These are phyloP conservation scores for Leucopsar rothschildi DNA, from an alignment of 2,113 vertebrate species.

Conservation along the genomic window DNA sequence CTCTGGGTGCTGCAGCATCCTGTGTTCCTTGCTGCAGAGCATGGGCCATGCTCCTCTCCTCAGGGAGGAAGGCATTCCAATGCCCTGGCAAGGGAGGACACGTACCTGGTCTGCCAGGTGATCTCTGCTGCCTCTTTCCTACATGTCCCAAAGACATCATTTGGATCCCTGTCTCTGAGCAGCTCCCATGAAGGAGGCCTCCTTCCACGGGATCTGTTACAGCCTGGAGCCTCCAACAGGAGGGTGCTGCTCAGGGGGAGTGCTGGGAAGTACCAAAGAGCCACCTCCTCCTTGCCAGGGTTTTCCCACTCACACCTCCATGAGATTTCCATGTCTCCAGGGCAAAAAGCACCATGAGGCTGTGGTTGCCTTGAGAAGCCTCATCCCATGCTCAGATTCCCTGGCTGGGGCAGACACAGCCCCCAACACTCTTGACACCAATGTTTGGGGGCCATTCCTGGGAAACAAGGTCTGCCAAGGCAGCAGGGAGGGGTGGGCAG, in stretches of 20 bases:
- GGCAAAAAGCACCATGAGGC: not conserved
- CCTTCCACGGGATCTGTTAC: not conserved
- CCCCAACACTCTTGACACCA: not conserved
- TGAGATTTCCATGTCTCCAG: not conserved
- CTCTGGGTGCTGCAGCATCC: fast-evolving
- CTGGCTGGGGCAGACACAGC: not conserved
- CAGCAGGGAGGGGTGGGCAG: not conserved
- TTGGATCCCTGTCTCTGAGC: not conserved
- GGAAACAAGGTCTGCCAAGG: not conserved
- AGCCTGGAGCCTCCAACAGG: not conserved
- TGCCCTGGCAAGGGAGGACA: not conserved
- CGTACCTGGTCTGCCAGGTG: fast-evolving
- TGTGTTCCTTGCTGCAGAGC: fast-evolving
- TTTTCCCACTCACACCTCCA: not conserved
- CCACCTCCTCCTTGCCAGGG: not conserved
- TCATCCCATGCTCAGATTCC: not conserved
- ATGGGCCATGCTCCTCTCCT: not conserved
- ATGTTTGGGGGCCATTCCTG: not conserved
- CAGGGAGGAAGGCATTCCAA: not conserved
- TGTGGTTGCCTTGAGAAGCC: not conserved
- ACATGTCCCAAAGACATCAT: fast-evolving
- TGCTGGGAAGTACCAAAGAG: not conserved
- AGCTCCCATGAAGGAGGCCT: not conserved
- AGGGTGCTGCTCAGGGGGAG: not conserved
- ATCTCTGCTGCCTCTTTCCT: not conserved